Evolutionary conservation across 1,140 invertebrate genomes (phyloP).

Genomic region (Drosophila aff.): DNA sequence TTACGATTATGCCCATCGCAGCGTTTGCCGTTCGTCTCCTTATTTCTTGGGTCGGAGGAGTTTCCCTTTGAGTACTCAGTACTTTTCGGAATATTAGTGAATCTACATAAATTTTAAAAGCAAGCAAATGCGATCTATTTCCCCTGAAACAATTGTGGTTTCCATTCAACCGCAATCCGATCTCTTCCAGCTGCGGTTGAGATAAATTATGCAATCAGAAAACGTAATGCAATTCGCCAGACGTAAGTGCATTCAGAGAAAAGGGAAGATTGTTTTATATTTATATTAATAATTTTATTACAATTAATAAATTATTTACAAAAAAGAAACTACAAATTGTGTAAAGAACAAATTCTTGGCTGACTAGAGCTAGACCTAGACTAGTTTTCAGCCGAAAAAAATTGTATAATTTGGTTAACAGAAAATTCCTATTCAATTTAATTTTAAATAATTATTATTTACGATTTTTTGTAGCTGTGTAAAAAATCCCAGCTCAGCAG

Average conservation of each 20-base stretch:
- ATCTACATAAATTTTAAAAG: too few relatives aligned
- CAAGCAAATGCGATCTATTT: not conserved
- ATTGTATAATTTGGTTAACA: too few relatives aligned
- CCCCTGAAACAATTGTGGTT: not conserved
- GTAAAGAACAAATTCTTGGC: too few relatives aligned
- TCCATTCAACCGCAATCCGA: not conserved
- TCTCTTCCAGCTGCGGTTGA: slow-evolving; percentile 14
- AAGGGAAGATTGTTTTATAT: not conserved
- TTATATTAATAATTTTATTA: too few relatives aligned
- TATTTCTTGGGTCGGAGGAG: not conserved
- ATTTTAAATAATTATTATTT: too few relatives aligned
- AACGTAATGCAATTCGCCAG: not conserved
- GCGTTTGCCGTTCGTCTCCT: not conserved
- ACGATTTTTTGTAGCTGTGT: not conserved
- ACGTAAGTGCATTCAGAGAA: slow-evolving; percentile 1
- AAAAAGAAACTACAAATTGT: too few relatives aligned
- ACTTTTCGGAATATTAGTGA: not conserved
- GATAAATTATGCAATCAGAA: not conserved
- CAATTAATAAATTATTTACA: too few relatives aligned
- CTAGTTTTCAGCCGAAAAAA: too few relatives aligned
- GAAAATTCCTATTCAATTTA: too few relatives aligned
- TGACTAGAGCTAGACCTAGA: too few relatives aligned
- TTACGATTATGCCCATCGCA: slow-evolving; percentile 3
- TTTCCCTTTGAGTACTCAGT: not conserved
- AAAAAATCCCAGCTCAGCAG: not conserved